Conservation (phyloP, 2,888 invertebrate genomes). For the Spilarctia lutea region DNA sequence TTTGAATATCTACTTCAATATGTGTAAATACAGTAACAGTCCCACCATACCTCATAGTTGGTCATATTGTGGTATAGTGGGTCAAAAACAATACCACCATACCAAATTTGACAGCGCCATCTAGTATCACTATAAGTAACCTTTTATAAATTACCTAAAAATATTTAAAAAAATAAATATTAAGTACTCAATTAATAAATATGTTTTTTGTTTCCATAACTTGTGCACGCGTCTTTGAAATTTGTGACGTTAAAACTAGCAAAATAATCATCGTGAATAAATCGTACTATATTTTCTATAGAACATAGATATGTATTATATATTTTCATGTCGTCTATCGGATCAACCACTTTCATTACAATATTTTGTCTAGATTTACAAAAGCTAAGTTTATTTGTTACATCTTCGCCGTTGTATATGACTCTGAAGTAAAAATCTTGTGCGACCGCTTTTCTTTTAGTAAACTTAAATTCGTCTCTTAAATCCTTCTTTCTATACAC, state of each 20-base stretch:
- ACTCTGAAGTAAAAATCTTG: conserved; percentile 93
- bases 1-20: neutral
- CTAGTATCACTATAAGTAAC: neutral
- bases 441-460: conserved; percentile 84
- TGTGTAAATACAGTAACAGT: neutral
- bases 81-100: neutral
- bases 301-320: conserved; percentile 90
- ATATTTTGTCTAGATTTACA: conserved; percentile 89
- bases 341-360: conserved; percentile 77
- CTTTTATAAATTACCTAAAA: neutral
- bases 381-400: conserved; percentile 93
- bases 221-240: conserved; percentile 93
- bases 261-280: conserved; percentile 95
- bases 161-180: conserved; percentile 1
- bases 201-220: conserved; percentile 69
- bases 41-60: neutral
- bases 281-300: conserved; percentile 94
- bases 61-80: no score
- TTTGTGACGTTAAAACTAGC: conserved; percentile 94
- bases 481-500: conserved; percentile 90
- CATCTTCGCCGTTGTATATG: conserved; percentile 94
- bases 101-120: conserved; percentile 3
- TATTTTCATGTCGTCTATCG: conserved; percentile 68
- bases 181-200: conserved; percentile 49
- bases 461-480: conserved; percentile 84